Percentiles rank a stretch among this genome's conserved stretches.
These are phyloP conservation scores for Drosophila sucinea DNA, from an alignment of 1,140 invertebrate genomes.

Conservation along the genomic window DNA sequence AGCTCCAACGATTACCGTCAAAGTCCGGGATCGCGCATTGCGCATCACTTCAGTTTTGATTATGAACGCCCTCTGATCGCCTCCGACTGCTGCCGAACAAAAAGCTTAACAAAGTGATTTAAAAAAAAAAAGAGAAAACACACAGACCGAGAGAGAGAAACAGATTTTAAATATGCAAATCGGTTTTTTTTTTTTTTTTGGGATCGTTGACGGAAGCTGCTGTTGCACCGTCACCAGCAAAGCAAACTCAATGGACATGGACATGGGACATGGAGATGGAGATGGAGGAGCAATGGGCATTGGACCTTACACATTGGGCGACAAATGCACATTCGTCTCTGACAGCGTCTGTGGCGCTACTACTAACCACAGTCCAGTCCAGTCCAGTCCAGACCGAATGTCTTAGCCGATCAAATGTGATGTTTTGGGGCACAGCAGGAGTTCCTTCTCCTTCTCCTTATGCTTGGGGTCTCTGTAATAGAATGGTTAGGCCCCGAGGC, in stretches of 20 bases:
- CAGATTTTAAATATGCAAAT: slow-evolving; percentile 62
- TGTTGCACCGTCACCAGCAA: slow-evolving; percentile 40
- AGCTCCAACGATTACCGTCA: slow-evolving; percentile 17
- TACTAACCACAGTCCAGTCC: not conserved
- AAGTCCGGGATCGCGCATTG: slow-evolving; percentile 10
- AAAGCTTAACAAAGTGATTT: slow-evolving; percentile 75
- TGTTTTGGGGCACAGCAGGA: slow-evolving; percentile 60
- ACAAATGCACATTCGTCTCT: slow-evolving; percentile 57
- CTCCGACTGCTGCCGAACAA: slow-evolving; percentile 60
- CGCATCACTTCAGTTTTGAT: slow-evolving; percentile 75
- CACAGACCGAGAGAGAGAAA: not conserved
- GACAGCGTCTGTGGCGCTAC: slow-evolving; percentile 57
- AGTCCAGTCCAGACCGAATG: slow-evolving; percentile 23
- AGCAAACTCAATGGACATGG: slow-evolving; percentile 57
- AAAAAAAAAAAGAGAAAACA: slow-evolving; percentile 36
- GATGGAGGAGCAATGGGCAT: slow-evolving; percentile 1
- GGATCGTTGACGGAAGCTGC: slow-evolving; percentile 71
- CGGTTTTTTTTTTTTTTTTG: slow-evolving; percentile 33
- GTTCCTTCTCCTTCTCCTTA: slow-evolving; percentile 27
- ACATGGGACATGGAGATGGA: slow-evolving; percentile 40
- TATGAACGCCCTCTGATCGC: slow-evolving; percentile 69
- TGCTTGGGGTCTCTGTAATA: slow-evolving; percentile 26
- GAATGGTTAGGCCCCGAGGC: slow-evolving; percentile 51
- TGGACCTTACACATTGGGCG: slow-evolving; percentile 37
- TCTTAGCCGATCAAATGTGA: slow-evolving; percentile 56